Evolutionary conservation across 1,140 invertebrate genomes (phyloP).

Genomic region (Sitobion miscanthi): DNA sequence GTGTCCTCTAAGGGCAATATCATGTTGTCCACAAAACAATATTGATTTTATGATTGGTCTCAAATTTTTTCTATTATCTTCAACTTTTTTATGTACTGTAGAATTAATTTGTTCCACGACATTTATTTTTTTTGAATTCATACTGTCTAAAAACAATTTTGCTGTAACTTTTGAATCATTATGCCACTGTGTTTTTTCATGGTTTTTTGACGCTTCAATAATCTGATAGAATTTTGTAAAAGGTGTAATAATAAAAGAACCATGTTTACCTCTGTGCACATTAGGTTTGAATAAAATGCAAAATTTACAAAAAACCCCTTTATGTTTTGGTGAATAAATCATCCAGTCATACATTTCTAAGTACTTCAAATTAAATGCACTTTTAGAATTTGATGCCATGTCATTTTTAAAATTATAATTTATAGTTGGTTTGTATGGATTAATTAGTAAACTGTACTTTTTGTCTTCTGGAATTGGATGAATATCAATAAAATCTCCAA

Average conservation of each 20-base stretch:
- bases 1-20: constrained; percentile 60
- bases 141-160: constrained; percentile 59
- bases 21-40: constrained; percentile 60
- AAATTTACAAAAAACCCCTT: constrained; percentile 60
- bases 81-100: constrained; percentile 51
- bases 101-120: constrained; percentile 58
- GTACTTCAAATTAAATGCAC: neutral
- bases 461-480: neutral
- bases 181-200: constrained; percentile 57
- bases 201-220: constrained; percentile 58
- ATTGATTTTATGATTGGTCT: constrained; percentile 60
- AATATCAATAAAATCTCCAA: constrained; percentile 21
- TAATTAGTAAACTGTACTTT: neutral
- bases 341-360: constrained; percentile 57
- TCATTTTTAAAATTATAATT: constrained; percentile 12
- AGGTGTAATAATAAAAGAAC: constrained; percentile 58
- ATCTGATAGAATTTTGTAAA: constrained; percentile 59
- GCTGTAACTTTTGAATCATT: constrained; percentile 57
- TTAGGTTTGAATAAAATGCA: constrained; percentile 59
- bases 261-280: constrained; percentile 58
- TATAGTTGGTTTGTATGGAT: neutral
- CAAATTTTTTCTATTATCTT: constrained; percentile 58
- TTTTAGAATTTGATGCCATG: neutral
- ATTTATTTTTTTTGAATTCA: constrained; percentile 53
- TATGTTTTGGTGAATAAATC: constrained; percentile 60